Evolutionary conservation across 2,888 invertebrate genomes (phyloP), one percentile per base, ranked within the genome.

Genomic region (Chaetogeoica ovagalla): DNA sequence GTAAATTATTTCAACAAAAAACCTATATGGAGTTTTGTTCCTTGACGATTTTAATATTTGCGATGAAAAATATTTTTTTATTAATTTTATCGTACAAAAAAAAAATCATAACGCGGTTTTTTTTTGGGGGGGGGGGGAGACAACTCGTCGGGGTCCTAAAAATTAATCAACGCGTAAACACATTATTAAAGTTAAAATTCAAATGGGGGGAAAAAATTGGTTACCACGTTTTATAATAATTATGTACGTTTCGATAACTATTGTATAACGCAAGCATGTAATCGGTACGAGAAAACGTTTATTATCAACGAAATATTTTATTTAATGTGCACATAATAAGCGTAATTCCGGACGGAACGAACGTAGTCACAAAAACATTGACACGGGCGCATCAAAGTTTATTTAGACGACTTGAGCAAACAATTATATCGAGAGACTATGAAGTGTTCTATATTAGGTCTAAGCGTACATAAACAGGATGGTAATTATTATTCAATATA

Each of bases 251-350:
- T 52, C 43, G 43, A 62, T n/a, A n/a, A n/a, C n/a, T n/a, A n/a
- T n/a, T n/a, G n/a, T n/a, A n/a, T 48, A 63, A 30, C 62, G 52
- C 15, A 63, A 73, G 73, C 73, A 52, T 30, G 52, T 43, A 43
- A 30, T 4, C 62, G 63, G 52, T 73, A 48, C 4, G 1, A n/a
- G 37, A 48, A 5, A 73, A 60, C 52, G 30, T 52, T 73, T 62
- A 73, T 73, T 62, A 60, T 7, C 23, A 19, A 63, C 48, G 37
- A 43, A 60, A 60, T n/a, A n/a, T n/a, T 43, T 9, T 60, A 43
- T 19, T 37, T 37, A 63, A 37, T 63, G 19, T 48, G 60, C 23
- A 19, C 19, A 23, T 23, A 73, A 73, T 73, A 73, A 30, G 30
- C 30, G 30, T 73, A 43, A 63, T 73, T 63, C 62, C 52, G 52